Percentiles rank a stretch among this genome's conserved stretches.
Evolutionary conservation across 2,888 invertebrate genomes (phyloP).

Genomic region (Kryphioiulus occultus): DNA sequence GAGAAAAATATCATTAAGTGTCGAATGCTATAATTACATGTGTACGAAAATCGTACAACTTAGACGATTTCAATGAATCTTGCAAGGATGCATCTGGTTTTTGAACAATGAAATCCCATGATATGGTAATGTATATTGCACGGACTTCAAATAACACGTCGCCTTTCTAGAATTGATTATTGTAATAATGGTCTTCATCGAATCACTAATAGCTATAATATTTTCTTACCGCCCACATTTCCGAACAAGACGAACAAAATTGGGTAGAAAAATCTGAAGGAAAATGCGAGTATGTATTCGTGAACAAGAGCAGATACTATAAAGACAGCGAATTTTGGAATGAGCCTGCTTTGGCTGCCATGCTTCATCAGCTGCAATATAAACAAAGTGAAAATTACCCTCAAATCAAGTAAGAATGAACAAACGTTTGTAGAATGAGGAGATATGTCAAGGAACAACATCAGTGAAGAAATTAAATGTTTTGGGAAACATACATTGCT

Average conservation of each 20-base stretch:
- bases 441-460: no score
- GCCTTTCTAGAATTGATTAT: no score
- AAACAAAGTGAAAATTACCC: not conserved
- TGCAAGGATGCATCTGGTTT: no score
- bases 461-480: no score
- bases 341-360: slow-evolving; percentile 55
- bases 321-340: slow-evolving; percentile 74
- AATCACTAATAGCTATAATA: not conserved
- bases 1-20: no score
- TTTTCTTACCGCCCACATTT: slow-evolving; percentile 69
- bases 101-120: no score
- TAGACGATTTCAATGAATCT: not conserved
- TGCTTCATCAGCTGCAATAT: slow-evolving; percentile 52
- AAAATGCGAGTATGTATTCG: slow-evolving; percentile 81
- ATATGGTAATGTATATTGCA: no score
- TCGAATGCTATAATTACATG: slow-evolving; percentile 48
- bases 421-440: no score
- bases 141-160: no score
- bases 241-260: slow-evolving; percentile 81
- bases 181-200: no score
- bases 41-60: not conserved
- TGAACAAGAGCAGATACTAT: slow-evolving; percentile 85
- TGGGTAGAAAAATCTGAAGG: slow-evolving; percentile 87
- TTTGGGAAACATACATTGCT: slow-evolving; percentile 55
- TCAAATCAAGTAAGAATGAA: no score